Conservation (phyloP, 2,797 vertebrate genomes). For the Masticophis lateralis region DNA sequence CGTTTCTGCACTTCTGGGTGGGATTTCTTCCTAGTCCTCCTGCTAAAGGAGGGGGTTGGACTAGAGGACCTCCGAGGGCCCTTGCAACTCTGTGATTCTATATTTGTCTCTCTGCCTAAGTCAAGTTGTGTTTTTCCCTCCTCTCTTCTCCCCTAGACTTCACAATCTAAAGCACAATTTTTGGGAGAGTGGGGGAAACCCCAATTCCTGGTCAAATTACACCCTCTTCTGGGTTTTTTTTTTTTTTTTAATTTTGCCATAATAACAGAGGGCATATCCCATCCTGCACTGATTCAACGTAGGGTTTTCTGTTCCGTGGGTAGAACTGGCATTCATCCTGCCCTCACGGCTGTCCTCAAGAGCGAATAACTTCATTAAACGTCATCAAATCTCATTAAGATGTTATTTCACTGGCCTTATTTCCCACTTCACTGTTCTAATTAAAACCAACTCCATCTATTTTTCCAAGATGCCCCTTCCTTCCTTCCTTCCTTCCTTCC, state of each 20-base stretch:
- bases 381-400: slow-evolving; percentile 85
- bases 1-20: background rate
- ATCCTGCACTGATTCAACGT: background rate
- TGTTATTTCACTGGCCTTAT: slow-evolving; percentile 75
- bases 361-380: slow-evolving; percentile 83
- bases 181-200: too few species aligned
- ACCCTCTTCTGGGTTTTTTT: background rate
- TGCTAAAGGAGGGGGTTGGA: too few species aligned
- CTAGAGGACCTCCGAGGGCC: too few species aligned
- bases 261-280: background rate
- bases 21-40: too few species aligned
- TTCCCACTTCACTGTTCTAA: slow-evolving; percentile 73
- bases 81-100: too few species aligned
- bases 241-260: background rate
- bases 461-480: slow-evolving; percentile 63
- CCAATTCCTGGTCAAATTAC: background rate
- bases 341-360: slow-evolving; percentile 75
- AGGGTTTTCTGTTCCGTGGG: slow-evolving; percentile 41
- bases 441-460: slow-evolving; percentile 69
- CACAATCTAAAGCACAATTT: background rate
- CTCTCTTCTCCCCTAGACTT: background rate
- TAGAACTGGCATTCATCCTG: slow-evolving; percentile 64
- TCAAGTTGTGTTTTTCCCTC: too few species aligned
- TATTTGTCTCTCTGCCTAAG: too few species aligned
- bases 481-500: slow-evolving; percentile 67